phyloP scores from a whole-genome alignment of 2,113 vertebrate species.

The Proterorhinus semilunaris region DNA sequence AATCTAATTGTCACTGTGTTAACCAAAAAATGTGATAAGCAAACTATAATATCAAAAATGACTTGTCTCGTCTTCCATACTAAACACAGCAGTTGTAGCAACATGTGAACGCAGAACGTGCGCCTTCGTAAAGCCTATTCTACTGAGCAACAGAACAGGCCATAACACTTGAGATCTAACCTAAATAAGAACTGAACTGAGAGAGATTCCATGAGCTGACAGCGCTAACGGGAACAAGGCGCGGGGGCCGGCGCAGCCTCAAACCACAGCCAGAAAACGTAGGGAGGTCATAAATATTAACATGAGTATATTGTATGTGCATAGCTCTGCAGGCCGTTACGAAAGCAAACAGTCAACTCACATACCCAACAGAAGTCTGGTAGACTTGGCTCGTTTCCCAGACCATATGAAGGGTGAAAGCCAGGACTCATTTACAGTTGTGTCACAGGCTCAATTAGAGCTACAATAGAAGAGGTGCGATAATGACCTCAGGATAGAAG shows the following conservation, averaged over 20 bases:
- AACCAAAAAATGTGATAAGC: no score
- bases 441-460: constrained; percentile 24
- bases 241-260: not conserved
- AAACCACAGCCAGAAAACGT: constrained; percentile 8
- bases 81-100: not conserved
- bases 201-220: constrained; percentile 51
- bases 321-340: constrained; percentile 11
- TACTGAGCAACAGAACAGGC: constrained; percentile 27
- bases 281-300: not conserved
- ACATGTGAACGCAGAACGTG: constrained; percentile 19
- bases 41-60: no score
- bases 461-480: constrained; percentile 27
- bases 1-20: no score
- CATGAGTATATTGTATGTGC: constrained; percentile 21
- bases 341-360: constrained; percentile 16
- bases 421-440: constrained; percentile 33
- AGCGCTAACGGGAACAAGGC: constrained; percentile 24
- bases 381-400: constrained; percentile 23
- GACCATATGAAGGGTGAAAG: constrained; percentile 16
- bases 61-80: no score
- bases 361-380: constrained; percentile 25
- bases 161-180: constrained; percentile 55
- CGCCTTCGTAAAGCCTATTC: constrained; percentile 32
- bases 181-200: constrained; percentile 70
- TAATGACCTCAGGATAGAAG: constrained; percentile 22